These are phyloP conservation scores for Eurytoma adleriae DNA, from an alignment of 2,888 invertebrate species.

Conservation along the genomic window DNA sequence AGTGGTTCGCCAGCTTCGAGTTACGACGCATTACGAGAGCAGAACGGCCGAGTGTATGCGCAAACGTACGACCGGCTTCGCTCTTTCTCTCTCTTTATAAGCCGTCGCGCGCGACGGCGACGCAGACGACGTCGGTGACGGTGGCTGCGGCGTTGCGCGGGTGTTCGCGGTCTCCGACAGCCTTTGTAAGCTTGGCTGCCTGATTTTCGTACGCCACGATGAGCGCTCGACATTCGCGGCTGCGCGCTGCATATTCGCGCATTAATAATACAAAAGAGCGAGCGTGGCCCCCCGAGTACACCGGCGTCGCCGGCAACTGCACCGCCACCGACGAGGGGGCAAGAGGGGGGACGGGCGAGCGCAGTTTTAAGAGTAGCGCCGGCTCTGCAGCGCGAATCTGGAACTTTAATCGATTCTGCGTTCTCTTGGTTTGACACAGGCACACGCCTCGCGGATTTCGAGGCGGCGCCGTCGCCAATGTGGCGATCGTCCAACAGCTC, in stretches of 20 bases:
- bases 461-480: conserved; percentile 24
- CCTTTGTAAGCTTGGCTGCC: conserved; percentile 63
- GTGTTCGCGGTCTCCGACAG: conserved; percentile 55
- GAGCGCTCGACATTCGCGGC: conserved; percentile 60
- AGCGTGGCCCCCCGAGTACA: neutral
- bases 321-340: neutral
- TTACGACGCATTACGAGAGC: conserved; percentile 61
- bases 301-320: neutral
- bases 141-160: conserved; percentile 22
- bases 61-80: conserved; percentile 13
- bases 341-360: neutral
- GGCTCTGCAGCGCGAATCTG: conserved; percentile 23
- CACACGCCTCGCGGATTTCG: conserved; percentile 15
- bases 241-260: conserved; percentile 58
- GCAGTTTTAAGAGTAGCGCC: conserved; percentile 24
- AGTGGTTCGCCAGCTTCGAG: conserved; percentile 41
- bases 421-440: conserved; percentile 45
- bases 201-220: conserved; percentile 62
- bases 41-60: conserved; percentile 49
- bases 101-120: conserved; percentile 32
- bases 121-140: conserved; percentile 36
- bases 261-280: conserved; percentile 60
- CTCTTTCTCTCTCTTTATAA: conserved; percentile 31
- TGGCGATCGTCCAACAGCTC: conserved; percentile 52
- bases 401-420: conserved; percentile 53